A percentile compares a stretch with the other conserved stretches of the same genome.
phyloP scores from a whole-genome alignment of 2,113 vertebrate genomes.

The Lota lota region DNA sequence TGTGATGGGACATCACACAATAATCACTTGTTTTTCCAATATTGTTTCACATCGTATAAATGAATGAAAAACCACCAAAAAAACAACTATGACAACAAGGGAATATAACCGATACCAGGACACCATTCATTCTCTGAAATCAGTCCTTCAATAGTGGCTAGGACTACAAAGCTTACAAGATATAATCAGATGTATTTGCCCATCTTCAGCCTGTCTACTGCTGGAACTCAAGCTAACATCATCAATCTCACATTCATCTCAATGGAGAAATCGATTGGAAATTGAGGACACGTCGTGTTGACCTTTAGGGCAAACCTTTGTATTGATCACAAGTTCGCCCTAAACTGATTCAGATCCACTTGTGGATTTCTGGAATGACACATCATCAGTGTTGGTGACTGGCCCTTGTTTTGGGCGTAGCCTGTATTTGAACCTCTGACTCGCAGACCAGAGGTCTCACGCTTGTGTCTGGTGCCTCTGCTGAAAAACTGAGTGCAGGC shows the following conservation, averaged over 20 bases:
- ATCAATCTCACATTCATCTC: neutral
- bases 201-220: neutral
- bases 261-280: neutral
- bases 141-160: no score
- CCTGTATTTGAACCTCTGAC: slow-evolving; percentile 59
- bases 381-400: neutral
- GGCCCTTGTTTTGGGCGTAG: slow-evolving; percentile 28
- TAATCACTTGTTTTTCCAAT: no score
- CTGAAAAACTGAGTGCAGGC: slow-evolving; percentile 60
- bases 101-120: no score
- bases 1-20: no score
- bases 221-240: no score
- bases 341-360: slow-evolving; percentile 5
- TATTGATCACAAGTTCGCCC: slow-evolving; percentile 38
- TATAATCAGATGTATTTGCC: neutral
- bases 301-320: neutral
- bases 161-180: neutral
- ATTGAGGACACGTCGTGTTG: no score
- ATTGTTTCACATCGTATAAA: no score
- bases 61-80: no score
- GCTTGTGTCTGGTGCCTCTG: slow-evolving; percentile 49
- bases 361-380: slow-evolving; percentile 11
- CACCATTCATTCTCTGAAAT: no score
- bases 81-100: no score
- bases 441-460: slow-evolving; percentile 49